phyloP scores from a whole-genome alignment of 2,797 vertebrate species.

The Amblyraja radiata region DNA sequence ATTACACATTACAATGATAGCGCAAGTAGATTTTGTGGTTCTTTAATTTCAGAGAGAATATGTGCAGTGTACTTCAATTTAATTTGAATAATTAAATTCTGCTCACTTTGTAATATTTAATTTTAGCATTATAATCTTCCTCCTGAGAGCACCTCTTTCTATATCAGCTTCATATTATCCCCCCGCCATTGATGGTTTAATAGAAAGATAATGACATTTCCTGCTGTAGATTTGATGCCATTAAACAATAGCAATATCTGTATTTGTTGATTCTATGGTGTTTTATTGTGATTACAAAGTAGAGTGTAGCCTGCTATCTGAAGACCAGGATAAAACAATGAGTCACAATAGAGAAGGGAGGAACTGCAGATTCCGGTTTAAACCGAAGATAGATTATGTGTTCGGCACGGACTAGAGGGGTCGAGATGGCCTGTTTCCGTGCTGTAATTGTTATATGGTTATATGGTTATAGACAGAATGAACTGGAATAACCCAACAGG shows the following conservation, averaged over 20 bases:
- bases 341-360: not conserved
- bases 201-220: not conserved
- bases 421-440: too few species aligned
- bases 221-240: not conserved
- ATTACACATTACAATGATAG: not conserved
- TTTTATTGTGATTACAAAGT: not conserved
- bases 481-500: too few species aligned
- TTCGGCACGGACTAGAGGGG: too few species aligned
- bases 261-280: not conserved
- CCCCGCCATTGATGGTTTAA: not conserved
- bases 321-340: not conserved
- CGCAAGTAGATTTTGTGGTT: not conserved
- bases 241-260: conserved; percentile 5
- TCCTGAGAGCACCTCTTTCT: not conserved
- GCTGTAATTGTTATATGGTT: too few species aligned
- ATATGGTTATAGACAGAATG: too few species aligned
- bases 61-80: not conserved
- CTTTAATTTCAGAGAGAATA: not conserved
- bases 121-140: not conserved
- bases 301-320: not conserved
- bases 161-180: not conserved
- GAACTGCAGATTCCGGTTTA: too few species aligned
- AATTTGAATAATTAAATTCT: conserved; percentile 23
- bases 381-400: too few species aligned
- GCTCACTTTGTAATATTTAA: not conserved